Conservation (phyloP, 2,888 invertebrate genomes). For the Spodoptera picta region DNA sequence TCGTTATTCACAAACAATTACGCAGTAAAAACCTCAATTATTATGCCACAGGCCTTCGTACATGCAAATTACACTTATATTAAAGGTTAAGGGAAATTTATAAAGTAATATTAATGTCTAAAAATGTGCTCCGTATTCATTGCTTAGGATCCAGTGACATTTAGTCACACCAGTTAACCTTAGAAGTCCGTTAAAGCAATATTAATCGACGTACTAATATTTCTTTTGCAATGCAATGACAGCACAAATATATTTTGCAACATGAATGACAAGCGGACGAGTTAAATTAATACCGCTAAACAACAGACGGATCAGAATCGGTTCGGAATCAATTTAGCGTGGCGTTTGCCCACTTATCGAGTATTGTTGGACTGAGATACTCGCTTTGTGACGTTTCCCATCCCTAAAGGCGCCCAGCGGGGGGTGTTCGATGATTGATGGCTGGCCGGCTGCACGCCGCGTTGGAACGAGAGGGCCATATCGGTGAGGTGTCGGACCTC, state of each 20-base stretch:
- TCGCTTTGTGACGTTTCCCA: conserved; percentile 84
- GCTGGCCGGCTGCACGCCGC: conserved; percentile 79
- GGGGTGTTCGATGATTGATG: conserved; percentile 87
- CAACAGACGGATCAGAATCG: conserved; percentile 74
- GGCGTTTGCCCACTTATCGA: conserved; percentile 86
- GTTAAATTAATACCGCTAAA: conserved; percentile 73
- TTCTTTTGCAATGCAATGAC: conserved; percentile 16
- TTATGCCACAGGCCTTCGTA: conserved; percentile 13
- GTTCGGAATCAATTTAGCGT: conserved; percentile 84
- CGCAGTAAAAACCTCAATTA: conserved; percentile 24
- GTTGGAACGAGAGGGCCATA: conserved; percentile 67
- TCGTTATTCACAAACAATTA: conserved; percentile 37
- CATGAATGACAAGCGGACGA: conserved; percentile 48
- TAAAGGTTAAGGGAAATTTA: conserved; percentile 8
- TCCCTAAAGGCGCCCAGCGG: conserved; percentile 84
- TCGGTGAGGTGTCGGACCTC: conserved; percentile 63
- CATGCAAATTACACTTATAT: conserved; percentile 30
- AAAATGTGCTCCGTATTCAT: conserved; percentile 13
- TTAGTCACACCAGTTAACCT: conserved; percentile 37
- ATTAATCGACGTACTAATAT: conserved; percentile 14
- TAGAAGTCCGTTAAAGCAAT: conserved; percentile 28
- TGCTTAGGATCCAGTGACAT: conserved; percentile 28
- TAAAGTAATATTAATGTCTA: conserved; percentile 9
- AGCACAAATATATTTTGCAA: conserved; percentile 31
- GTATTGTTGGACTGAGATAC: conserved; percentile 80